Percentiles rank a stretch among this genome's conserved stretches.
Evolutionary conservation across 1,140 invertebrate species (phyloP).

Genomic region (Tribolium madens): DNA sequence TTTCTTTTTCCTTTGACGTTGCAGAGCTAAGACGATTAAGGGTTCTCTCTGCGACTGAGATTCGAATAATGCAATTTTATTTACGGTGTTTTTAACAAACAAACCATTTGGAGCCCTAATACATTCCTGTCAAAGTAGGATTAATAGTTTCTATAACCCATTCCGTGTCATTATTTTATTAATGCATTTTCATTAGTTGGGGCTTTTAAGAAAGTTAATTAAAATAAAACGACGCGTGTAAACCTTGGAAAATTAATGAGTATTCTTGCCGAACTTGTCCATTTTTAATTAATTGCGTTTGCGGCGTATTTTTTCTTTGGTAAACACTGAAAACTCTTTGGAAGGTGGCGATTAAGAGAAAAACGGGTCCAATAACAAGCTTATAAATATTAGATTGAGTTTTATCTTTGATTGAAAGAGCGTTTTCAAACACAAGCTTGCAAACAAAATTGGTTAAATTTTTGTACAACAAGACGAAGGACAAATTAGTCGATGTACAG

Average conservation of each 20-base stretch:
- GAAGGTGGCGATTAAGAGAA: neutral
- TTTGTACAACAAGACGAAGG: neutral
- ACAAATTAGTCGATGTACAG: constrained; percentile 18
- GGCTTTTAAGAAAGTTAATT: constrained; percentile 17
- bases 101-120: neutral
- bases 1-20: constrained; percentile 37
- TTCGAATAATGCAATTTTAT: neutral
- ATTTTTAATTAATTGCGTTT: constrained; percentile 1
- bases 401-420: neutral
- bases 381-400: neutral
- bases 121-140: neutral
- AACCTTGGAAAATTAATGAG: constrained; percentile 1
- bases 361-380: neutral
- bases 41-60: neutral
- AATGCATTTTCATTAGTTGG: constrained; percentile 14
- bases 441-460: constrained; percentile 32
- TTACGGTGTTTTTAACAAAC: neutral
- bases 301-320: neutral
- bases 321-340: neutral
- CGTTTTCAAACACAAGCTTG: neutral
- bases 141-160: neutral
- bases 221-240: constrained; percentile 4
- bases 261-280: constrained; percentile 4
- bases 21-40: constrained; percentile 25
- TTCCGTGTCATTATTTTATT: constrained; percentile 5